Percentiles rank a stretch among this genome's conserved stretches.
phyloP scores from a whole-genome alignment of 2,113 vertebrate genomes.

The Meles meles region DNA sequence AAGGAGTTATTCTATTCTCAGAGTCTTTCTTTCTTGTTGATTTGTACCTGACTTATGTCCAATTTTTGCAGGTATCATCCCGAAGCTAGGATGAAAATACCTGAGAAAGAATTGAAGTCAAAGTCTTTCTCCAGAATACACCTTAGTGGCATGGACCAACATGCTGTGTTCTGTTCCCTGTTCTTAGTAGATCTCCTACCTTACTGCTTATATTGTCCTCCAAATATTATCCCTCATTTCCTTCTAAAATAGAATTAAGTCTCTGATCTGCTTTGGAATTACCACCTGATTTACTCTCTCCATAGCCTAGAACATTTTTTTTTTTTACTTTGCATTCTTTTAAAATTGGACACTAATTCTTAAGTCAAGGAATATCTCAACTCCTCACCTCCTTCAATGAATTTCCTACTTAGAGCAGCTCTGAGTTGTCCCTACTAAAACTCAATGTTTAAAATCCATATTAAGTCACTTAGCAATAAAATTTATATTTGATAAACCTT shows the following conservation, averaged over 20 bases:
- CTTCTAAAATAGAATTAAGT: neutral
- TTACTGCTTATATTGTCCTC: neutral
- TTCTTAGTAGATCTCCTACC: neutral
- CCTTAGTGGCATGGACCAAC: neutral
- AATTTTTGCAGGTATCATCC: neutral
- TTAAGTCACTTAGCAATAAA: neutral
- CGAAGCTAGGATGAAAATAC: neutral
- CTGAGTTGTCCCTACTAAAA: neutral
- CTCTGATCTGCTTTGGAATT: neutral
- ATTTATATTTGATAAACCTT: neutral
- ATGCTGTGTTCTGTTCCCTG: neutral
- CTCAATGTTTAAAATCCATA: neutral
- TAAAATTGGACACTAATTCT: neutral
- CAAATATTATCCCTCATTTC: neutral
- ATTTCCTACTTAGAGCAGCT: neutral
- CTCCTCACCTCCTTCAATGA: neutral
- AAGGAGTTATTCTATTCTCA: neutral
- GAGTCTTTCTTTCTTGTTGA: neutral
- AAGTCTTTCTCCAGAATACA: neutral
- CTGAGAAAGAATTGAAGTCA: neutral
- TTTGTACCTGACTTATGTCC: neutral
- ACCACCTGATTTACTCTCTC: neutral
- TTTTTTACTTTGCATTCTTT: neutral
- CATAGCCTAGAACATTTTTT: neutral
- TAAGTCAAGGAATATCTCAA: neutral